phyloP scores from a whole-genome alignment of 2,797 vertebrate species.

The Halcyon badia region DNA sequence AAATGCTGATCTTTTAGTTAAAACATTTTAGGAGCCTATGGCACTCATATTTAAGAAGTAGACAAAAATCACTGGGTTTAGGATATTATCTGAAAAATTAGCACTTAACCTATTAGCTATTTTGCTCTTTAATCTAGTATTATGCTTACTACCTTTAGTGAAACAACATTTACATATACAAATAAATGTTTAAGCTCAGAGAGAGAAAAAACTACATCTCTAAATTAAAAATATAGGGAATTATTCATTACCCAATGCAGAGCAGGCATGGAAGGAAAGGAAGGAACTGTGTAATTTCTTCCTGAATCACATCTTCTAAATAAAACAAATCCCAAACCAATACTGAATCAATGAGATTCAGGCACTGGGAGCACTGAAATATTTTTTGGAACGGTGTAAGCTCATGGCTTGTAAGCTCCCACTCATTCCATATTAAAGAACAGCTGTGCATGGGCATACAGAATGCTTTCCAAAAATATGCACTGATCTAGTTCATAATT shows the following conservation, averaged over 20 bases:
- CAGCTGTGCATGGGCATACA: neutral
- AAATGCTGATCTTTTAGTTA: neutral
- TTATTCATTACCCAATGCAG: neutral
- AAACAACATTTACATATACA: neutral
- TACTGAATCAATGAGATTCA: neutral
- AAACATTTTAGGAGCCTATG: neutral
- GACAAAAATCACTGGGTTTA: neutral
- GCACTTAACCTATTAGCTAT: neutral
- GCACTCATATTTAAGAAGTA: neutral
- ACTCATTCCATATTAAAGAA: neutral
- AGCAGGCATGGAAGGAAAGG: neutral
- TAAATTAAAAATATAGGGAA: neutral
- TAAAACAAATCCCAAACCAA: neutral
- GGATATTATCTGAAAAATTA: neutral
- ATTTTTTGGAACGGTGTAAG: neutral
- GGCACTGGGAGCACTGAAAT: neutral
- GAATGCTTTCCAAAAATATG: neutral
- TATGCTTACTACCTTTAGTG: neutral
- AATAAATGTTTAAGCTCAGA: neutral
- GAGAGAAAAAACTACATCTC: neutral
- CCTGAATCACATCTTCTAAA: neutral
- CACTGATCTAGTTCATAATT: neutral
- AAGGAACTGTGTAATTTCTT: neutral
- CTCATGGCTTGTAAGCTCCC: neutral
- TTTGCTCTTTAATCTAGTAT: neutral